Evolutionary conservation across 2,797 vertebrate species (phyloP), one percentile per base, ranked within the genome.

Genomic region (Galaxias olidus): DNA sequence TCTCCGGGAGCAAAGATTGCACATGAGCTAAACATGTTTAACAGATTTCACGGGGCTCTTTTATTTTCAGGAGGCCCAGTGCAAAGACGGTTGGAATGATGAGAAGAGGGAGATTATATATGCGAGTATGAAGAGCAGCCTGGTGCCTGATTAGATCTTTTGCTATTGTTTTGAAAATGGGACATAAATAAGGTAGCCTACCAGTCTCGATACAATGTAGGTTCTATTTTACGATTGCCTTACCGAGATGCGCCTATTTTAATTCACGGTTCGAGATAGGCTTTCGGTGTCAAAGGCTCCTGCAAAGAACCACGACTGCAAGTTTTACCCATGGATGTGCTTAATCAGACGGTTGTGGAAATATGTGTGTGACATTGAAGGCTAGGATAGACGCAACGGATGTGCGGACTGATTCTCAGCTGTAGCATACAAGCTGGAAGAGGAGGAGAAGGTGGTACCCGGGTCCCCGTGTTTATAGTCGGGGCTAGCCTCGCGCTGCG

Each of bases 311-410:
- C 41, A 15, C 45, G 9, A 9, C 63, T 71, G 9, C 20, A n/a
- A 30, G 15, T 57, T 67, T n/a, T n/a, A n/a, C 40, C 72, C 72
- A 74, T 85, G 80, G 9, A 89, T 88, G 86, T 75, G 69, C 80
- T 75, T 75, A 8, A 50, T 61, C 77, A 65, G 79, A 72, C 60
- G 52, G 63, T 54, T 41, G 63, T 40, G 41, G 74, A 71, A 58
- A 64, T 57, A 84, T 48, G 83, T 80, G 84, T 82, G 74, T 77
- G 75, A 84, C 72, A 71, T 77, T 74, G 75, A 59, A 41, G 52
- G 57, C 72, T 64, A 53, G 18, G 30, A 60, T 71, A 71, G 55
- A 59, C 68, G 77, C 72, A 68, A 74, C 78, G 59, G 77, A 86
- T 73, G 85, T 76, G 70, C 69, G 76, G 75, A 73, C 68, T 17